Evolutionary conservation across 2,888 invertebrate species (phyloP).

Genomic region (Pocota personata): DNA sequence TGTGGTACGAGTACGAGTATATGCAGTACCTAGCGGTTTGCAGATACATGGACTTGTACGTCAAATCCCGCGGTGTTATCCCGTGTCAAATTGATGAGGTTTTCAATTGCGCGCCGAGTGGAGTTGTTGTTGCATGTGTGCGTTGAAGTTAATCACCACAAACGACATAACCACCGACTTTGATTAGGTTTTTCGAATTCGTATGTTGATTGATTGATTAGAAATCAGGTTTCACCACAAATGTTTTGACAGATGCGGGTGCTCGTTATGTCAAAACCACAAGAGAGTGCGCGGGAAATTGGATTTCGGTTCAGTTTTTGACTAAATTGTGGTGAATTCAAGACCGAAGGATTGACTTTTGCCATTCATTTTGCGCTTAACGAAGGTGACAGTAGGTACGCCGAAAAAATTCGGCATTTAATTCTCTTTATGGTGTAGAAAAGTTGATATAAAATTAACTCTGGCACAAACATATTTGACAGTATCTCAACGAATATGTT

Average conservation of each 20-base stretch:
- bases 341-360: background rate
- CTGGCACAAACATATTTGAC: too few species aligned
- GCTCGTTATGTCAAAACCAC: constrained; percentile 19
- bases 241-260: constrained; percentile 64
- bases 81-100: constrained; percentile 67
- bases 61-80: constrained; percentile 46
- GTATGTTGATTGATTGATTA: constrained; percentile 59
- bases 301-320: background rate
- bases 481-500: too few species aligned
- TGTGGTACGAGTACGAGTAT: too few species aligned
- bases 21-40: constrained; percentile 45
- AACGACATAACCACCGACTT: constrained; percentile 61
- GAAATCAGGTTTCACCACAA: constrained; percentile 65
- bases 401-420: too few species aligned
- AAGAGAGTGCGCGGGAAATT: constrained; percentile 7
- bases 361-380: too few species aligned
- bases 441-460: too few species aligned
- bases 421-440: too few species aligned
- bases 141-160: constrained; percentile 60
- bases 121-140: too few species aligned
- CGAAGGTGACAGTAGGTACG: too few species aligned
- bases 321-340: background rate
- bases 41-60: constrained; percentile 36
- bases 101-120: constrained; percentile 38
- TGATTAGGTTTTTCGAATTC: constrained; percentile 33